Percentiles rank a stretch among this genome's conserved stretches.
phyloP scores from a whole-genome alignment of 2,888 invertebrate genomes.

The Chaitophorus viminalis region DNA sequence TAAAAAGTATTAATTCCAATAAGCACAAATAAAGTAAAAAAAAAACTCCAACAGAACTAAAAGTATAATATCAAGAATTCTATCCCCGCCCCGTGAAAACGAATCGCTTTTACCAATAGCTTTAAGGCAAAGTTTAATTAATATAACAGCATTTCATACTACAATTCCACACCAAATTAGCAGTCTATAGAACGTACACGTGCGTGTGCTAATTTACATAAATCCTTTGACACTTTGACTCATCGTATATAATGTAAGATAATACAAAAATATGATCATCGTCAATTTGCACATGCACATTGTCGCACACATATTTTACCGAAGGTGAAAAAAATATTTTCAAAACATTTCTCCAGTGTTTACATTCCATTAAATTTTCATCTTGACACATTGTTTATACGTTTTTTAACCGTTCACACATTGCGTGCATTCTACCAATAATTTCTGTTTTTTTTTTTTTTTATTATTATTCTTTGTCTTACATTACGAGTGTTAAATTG shows the following conservation, averaged over 20 bases:
- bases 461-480: not conserved
- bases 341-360: not conserved
- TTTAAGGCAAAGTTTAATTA: no score
- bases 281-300: no score
- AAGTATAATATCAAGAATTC: no score
- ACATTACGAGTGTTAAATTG: slow-evolving; percentile 42
- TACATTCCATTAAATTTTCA: not conserved
- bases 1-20: no score
- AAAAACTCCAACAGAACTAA: no score
- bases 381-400: not conserved
- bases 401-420: not conserved
- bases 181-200: not conserved
- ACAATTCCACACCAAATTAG: not conserved
- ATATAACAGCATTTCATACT: not conserved
- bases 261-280: no score
- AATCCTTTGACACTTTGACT: no score
- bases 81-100: no score
- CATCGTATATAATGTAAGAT: no score
- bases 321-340: not conserved
- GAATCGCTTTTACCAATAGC: no score
- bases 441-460: slow-evolving; percentile 8
- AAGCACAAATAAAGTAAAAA: no score
- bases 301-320: not conserved
- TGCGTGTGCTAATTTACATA: not conserved
- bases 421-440: not conserved